Base-by-base conservation (phyloP, 2,888 invertebrate genomes). In the Diaperis boleti region DNA sequence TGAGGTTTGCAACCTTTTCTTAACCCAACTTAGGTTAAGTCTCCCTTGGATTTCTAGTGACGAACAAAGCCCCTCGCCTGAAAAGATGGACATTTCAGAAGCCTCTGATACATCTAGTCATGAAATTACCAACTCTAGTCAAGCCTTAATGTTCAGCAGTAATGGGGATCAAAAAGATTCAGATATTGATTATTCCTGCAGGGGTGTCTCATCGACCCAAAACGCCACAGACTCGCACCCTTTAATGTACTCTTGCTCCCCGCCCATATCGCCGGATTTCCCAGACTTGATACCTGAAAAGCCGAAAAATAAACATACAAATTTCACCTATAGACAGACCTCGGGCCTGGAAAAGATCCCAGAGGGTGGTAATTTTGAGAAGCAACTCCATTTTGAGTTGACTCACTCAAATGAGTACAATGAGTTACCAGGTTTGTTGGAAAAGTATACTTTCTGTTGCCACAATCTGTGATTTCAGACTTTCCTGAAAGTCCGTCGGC, bases 401-500 rank as follows among this genome's bases (percentile, higher is more conserved):
- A 73, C 76, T 31, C 72, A 74, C 20, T 64, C 72, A 39, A 57
- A 72, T 17, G 75, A 76, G 17, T 79, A 77, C 65, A 73, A 71
- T 63, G 77, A 78, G 57, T 72, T 79, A 66, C 76, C 78, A 67
- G 78, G 45, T 14, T 4, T 5, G 11, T 13, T 29, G n/a, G 6
- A 2, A 8, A n/a, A n/a, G 3, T 8, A 26, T 26, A 26, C 6
- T 26, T 26, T 5, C 6, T 62, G 4, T n/a, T n/a, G n/a, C n/a
- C n/a, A 31, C 8, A 11, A 6, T 42, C n/a, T 18, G 8, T 18
- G n/a, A 20, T 39, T 20, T 47, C 64, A 79, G 81, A 80, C 69
- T 79, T 88, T 83, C 85, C 87, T 14, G 86, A 85, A 31, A 86
- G 87, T 15, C 86, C 88, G 0, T 84, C 86, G 0, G 84, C 84